phyloP scores from a whole-genome alignment of 2,888 invertebrate genomes.

The Nipponacmea schrenckii region DNA sequence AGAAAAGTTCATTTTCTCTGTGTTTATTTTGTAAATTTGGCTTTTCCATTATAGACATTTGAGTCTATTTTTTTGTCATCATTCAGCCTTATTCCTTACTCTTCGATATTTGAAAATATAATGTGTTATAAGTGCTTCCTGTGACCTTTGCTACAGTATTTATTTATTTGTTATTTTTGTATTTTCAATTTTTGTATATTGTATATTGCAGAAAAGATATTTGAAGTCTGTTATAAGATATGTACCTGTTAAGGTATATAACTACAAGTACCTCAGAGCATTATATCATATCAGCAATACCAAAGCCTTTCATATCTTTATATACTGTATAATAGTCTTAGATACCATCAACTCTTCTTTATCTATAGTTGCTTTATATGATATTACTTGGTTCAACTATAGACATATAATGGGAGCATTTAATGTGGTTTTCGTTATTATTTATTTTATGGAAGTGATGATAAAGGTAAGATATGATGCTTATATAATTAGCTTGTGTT shows the following conservation, averaged over 20 bases:
- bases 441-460: slow-evolving; percentile 52
- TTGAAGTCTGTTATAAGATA: slow-evolving; percentile 36
- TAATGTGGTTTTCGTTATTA: slow-evolving; percentile 45
- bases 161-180: too few species aligned
- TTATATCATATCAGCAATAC: slow-evolving; percentile 34
- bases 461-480: slow-evolving; percentile 43
- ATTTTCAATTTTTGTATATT: too few species aligned
- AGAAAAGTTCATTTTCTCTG: too few species aligned
- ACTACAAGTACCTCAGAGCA: slow-evolving; percentile 21
- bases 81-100: too few species aligned
- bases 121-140: too few species aligned
- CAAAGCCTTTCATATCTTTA: slow-evolving; percentile 38
- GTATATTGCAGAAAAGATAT: slow-evolving; percentile 26
- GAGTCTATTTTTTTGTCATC: too few species aligned
- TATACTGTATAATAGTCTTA: slow-evolving; percentile 43
- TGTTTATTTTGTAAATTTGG: too few species aligned
- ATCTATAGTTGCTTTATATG: slow-evolving; percentile 38
- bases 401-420: slow-evolving; percentile 38
- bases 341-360: slow-evolving; percentile 49
- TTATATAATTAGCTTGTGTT: too few species aligned
- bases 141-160: too few species aligned
- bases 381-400: slow-evolving; percentile 29
- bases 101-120: too few species aligned
- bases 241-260: slow-evolving; percentile 27
- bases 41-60: too few species aligned